phyloP scores from a whole-genome alignment of 2,797 vertebrate genomes.

The Falco berigora region DNA sequence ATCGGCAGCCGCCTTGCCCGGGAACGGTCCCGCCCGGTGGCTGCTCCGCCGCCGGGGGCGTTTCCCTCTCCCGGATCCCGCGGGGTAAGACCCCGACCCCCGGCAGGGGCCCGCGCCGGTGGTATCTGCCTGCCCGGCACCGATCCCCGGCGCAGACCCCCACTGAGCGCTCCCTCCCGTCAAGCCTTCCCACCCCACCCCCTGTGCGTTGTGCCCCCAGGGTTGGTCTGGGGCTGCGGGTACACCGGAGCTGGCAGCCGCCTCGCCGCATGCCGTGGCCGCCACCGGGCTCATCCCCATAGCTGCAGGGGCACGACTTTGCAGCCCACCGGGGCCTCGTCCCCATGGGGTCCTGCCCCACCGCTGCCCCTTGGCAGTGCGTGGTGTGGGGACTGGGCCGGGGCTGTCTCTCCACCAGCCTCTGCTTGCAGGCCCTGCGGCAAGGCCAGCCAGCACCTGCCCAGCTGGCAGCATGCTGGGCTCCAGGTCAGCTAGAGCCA shows the following conservation, averaged over 20 bases:
- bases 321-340: not conserved
- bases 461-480: rapidly evolving
- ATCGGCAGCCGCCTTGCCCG: not conserved
- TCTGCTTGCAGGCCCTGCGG: no score
- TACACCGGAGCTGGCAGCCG: not conserved
- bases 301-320: rapidly evolving
- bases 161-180: not conserved
- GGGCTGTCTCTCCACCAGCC: no score
- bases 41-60: not conserved
- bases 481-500: not conserved
- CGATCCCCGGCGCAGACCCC: no score
- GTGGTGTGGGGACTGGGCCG: rapidly evolving
- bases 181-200: not conserved
- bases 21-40: not conserved
- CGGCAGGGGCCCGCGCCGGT: not conserved
- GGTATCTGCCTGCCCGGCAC: no score
- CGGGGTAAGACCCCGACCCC: not conserved
- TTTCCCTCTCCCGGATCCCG: not conserved
- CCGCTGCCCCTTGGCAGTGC: rapidly evolving
- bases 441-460: no score
- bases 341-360: not conserved
- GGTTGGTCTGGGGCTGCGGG: not conserved
- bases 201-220: rapidly evolving
- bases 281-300: rapidly evolving
- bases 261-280: not conserved